Evolutionary conservation across 1,140 invertebrate species (phyloP).

Genomic region (Tachypleus tridentatus): DNA sequence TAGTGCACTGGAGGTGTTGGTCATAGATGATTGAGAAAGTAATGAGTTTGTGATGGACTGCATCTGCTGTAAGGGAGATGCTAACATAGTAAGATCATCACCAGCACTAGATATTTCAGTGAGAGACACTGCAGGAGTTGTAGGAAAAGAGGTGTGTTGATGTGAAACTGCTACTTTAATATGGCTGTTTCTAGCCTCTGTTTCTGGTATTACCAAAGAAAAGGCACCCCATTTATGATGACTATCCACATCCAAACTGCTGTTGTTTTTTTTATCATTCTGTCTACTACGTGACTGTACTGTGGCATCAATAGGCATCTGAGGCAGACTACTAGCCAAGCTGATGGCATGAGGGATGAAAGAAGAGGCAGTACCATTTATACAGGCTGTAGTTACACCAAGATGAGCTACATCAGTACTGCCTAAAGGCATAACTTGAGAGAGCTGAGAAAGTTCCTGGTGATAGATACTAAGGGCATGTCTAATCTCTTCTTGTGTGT

Average conservation of each 20-base stretch:
- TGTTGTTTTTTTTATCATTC: not conserved
- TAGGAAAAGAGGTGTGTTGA: too few relatives aligned
- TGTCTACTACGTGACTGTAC: conserved; percentile 4
- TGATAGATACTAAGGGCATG: conserved; percentile 83
- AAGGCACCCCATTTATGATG: conserved; percentile 66
- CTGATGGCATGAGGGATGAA: too few relatives aligned
- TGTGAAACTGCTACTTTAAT: too few relatives aligned
- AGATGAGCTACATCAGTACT: not conserved
- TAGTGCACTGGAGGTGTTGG: conserved; percentile 25
- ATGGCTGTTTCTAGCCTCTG: conserved; percentile 40
- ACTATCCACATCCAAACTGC: not conserved
- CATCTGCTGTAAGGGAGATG: conserved; percentile 87
- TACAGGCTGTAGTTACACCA: too few relatives aligned
- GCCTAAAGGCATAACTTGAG: conserved; percentile 14
- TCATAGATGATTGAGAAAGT: conserved; percentile 66
- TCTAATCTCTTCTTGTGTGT: conserved; percentile 71
- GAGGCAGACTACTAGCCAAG: too few relatives aligned
- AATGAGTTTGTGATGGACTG: conserved; percentile 94
- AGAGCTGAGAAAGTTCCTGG: conserved; percentile 74
- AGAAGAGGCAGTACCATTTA: too few relatives aligned
- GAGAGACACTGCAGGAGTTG: conserved; percentile 6
- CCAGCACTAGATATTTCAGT: conserved; percentile 2
- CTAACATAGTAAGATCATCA: conserved; percentile 15
- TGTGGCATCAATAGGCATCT: conserved; percentile 13
- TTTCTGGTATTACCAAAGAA: conserved; percentile 64